phyloP scores from a whole-genome alignment of 2,113 vertebrate genomes.

The Archocentrus centrarchus region DNA sequence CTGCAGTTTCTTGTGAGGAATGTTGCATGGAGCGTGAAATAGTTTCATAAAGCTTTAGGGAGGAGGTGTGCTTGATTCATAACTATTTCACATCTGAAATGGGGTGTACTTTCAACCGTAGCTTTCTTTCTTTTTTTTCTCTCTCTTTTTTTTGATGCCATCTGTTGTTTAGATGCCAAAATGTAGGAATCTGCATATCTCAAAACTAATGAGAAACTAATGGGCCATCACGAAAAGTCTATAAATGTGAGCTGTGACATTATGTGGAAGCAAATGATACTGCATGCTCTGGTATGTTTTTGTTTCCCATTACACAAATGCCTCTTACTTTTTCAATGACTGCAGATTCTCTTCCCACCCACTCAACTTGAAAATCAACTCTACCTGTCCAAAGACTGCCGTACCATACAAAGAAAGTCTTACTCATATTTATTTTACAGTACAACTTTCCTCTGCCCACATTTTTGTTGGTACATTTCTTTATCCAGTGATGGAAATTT shows the following conservation, averaged over 20 bases:
- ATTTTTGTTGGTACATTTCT: not conserved
- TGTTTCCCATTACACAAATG: conserved; percentile 64
- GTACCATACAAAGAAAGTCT: not conserved
- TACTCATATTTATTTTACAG: not conserved
- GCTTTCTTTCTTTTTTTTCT: not conserved
- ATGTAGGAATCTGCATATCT: conserved; percentile 63
- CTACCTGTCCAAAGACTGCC: conserved; percentile 12
- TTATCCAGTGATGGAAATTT: not conserved
- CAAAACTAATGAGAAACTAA: conserved; percentile 75
- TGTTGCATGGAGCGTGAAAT: conserved; percentile 71
- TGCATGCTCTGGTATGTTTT: conserved; percentile 42
- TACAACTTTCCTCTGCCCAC: not conserved
- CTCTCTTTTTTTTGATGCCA: conserved; percentile 48
- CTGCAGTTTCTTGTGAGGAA: conserved; percentile 49
- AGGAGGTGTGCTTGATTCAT: conserved; percentile 68
- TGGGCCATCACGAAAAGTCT: conserved; percentile 65
- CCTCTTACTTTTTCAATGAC: conserved; percentile 30
- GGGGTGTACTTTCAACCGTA: conserved; percentile 48
- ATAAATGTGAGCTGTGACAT: conserved; percentile 60
- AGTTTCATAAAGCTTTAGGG: conserved; percentile 67
- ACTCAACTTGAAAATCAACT: conserved; percentile 39
- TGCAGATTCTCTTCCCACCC: conserved; percentile 30
- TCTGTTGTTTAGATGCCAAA: conserved; percentile 68
- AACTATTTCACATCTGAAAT: conserved; percentile 58
- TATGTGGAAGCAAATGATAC: conserved; percentile 59